Evolutionary conservation across 2,797 vertebrate genomes (phyloP).

Genomic region (Micrastur ruficollis): DNA sequence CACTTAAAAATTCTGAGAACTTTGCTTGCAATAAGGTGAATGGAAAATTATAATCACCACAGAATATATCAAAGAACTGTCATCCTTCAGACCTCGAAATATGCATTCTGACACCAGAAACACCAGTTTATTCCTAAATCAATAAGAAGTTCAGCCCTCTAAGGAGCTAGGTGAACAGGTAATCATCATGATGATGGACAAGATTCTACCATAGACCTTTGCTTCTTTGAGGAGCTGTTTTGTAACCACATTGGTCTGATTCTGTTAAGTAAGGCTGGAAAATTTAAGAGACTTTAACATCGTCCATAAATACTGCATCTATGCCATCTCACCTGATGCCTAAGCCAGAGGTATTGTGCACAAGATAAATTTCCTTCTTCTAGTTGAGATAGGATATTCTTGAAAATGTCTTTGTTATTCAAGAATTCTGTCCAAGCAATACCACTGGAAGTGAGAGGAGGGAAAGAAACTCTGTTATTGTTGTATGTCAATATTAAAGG

Average conservation of each 20-base stretch:
- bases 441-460: constrained; percentile 73
- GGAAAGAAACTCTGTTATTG: background rate
- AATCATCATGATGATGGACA: background rate
- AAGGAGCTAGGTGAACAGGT: background rate
- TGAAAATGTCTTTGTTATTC: constrained; percentile 84
- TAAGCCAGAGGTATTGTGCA: constrained; percentile 92
- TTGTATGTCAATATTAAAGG: background rate
- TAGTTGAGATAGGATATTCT: constrained; percentile 81
- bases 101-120: background rate
- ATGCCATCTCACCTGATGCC: constrained; percentile 83
- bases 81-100: background rate
- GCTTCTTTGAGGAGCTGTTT: background rate
- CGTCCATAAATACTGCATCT: background rate
- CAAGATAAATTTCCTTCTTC: constrained; percentile 83
- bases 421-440: constrained; percentile 93
- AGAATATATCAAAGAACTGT: background rate
- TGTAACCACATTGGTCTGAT: background rate
- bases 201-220: background rate
- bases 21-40: background rate
- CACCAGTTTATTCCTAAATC: background rate
- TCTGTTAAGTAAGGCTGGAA: background rate
- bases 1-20: background rate
- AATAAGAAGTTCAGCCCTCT: background rate
- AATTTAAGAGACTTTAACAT: background rate
- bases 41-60: background rate